phyloP scores from a whole-genome alignment of 1,140 invertebrate species.

The Brachionus koreanus region DNA sequence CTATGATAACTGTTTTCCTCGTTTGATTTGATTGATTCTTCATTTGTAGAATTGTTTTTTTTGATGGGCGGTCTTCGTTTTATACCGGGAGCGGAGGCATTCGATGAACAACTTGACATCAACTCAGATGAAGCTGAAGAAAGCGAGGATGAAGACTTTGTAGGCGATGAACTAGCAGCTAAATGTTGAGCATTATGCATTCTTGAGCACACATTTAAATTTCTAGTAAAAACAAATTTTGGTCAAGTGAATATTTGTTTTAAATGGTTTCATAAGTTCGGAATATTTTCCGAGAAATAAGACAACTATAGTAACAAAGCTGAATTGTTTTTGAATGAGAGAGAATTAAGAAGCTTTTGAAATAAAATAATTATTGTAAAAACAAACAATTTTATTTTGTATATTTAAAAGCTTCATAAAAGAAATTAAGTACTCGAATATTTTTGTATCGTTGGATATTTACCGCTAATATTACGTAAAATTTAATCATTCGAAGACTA shows the following conservation, averaged over 20 bases:
- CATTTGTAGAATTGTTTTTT: not conserved
- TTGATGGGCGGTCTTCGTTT: not conserved
- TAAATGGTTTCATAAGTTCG: not conserved
- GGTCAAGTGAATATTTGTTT: not conserved
- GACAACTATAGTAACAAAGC: not conserved
- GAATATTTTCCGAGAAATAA: not conserved
- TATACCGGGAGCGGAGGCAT: not conserved
- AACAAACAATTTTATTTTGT: constrained; percentile 4
- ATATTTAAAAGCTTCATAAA: not conserved
- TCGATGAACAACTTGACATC: constrained; percentile 19
- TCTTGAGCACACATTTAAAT: not conserved
- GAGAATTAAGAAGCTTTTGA: not conserved
- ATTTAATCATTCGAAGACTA: constrained; percentile 9
- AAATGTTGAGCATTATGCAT: not conserved
- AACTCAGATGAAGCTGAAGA: constrained; percentile 14
- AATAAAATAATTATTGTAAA: constrained; percentile 11
- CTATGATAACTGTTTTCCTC: not conserved
- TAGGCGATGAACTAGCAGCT: not conserved
- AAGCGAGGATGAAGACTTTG: not conserved
- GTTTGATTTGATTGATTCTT: not conserved
- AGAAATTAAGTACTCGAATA: not conserved
- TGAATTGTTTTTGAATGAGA: not conserved
- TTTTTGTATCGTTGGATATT: not conserved
- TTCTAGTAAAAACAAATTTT: not conserved
- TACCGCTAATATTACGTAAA: constrained; percentile 7